phyloP scores from a whole-genome alignment of 2,888 invertebrate genomes.

The Nowickia ferox region DNA sequence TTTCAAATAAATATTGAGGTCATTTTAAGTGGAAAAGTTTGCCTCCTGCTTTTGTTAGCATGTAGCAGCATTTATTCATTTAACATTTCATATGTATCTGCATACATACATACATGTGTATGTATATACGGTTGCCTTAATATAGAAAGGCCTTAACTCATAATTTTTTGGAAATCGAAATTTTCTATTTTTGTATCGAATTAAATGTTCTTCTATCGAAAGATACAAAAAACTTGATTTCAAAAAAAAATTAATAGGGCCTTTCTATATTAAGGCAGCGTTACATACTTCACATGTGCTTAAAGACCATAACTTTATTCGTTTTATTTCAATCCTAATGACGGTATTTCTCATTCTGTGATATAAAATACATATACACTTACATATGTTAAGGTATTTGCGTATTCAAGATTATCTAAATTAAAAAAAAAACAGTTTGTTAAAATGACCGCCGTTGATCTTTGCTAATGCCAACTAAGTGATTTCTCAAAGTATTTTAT shows the following conservation, averaged over 20 bases:
- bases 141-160: too few relatives aligned
- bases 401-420: not conserved
- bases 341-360: slow-evolving; percentile 32
- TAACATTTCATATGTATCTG: not conserved
- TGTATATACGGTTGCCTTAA: not conserved
- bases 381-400: slow-evolving; percentile 60
- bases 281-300: not conserved
- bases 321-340: slow-evolving; percentile 19
- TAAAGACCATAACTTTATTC: slow-evolving; percentile 25
- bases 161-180: too few relatives aligned
- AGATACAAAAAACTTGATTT: too few relatives aligned
- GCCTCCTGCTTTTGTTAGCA: not conserved
- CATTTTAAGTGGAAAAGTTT: slow-evolving; percentile 17
- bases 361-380: slow-evolving; percentile 4
- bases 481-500: too few relatives aligned
- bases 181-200: too few relatives aligned
- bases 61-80: slow-evolving; percentile 20
- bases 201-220: too few relatives aligned
- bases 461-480: too few relatives aligned
- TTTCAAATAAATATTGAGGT: slow-evolving; percentile 56
- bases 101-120: slow-evolving; percentile 5
- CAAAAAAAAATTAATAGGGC: too few relatives aligned
- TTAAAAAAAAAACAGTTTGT: not conserved
- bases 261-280: too few relatives aligned
- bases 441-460: too few relatives aligned